Evolutionary conservation across 2,797 vertebrate species (phyloP).

Genomic region (Lemur catta): DNA sequence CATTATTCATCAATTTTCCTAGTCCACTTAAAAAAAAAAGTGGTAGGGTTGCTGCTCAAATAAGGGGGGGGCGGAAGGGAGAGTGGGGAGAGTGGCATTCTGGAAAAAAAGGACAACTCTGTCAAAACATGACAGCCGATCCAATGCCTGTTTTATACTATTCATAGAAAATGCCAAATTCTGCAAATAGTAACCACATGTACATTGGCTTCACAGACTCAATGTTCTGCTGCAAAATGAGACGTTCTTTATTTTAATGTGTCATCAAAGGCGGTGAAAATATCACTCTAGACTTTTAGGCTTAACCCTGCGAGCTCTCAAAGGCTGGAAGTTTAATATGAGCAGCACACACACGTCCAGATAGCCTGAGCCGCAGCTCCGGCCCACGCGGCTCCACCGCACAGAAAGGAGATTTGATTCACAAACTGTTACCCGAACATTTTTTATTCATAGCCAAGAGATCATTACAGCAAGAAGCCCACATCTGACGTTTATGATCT

Average conservation of each 20-base stretch:
- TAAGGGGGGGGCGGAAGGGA: background rate
- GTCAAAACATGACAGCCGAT: constrained; percentile 86
- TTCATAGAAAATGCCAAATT: constrained; percentile 88
- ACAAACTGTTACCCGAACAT: constrained; percentile 80
- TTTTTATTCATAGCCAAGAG: constrained; percentile 81
- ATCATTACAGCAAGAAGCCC: constrained; percentile 77
- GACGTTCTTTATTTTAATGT: constrained; percentile 83
- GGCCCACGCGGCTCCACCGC: constrained; percentile 72
- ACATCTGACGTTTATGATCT: constrained; percentile 79
- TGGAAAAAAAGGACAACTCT: constrained; percentile 85
- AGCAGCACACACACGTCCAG: constrained; percentile 31
- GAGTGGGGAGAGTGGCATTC: constrained; percentile 78
- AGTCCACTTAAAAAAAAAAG: constrained; percentile 46
- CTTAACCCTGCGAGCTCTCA: constrained; percentile 80
- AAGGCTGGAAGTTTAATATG: constrained; percentile 75
- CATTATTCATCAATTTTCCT: constrained; percentile 70
- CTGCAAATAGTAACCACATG: constrained; percentile 87
- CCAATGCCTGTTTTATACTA: constrained; percentile 84
- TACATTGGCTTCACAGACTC: constrained; percentile 80
- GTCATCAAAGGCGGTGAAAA: constrained; percentile 83
- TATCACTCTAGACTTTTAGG: constrained; percentile 81
- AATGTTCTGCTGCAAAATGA: constrained; percentile 82
- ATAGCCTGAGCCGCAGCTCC: constrained; percentile 35
- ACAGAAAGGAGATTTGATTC: constrained; percentile 78
- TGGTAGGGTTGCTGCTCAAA: constrained; percentile 66